These are phyloP conservation scores for Lordiphosa mommai DNA, from an alignment of 1,140 invertebrate genomes.

Conservation along the genomic window DNA sequence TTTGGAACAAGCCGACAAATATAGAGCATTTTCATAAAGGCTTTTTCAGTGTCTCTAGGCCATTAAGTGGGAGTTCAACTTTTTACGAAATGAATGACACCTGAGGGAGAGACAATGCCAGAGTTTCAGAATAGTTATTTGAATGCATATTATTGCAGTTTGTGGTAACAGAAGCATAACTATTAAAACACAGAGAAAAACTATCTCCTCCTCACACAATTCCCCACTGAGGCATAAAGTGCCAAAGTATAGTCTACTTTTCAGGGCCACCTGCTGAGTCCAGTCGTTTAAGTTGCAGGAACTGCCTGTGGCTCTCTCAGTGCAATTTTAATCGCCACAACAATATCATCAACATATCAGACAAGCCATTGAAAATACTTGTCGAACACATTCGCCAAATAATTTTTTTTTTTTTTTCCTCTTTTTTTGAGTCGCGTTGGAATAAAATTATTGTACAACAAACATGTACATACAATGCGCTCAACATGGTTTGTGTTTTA, in stretches of 20 bases:
- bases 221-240: background rate
- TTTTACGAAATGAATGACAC: slow-evolving; percentile 39
- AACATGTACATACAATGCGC: slow-evolving; percentile 22
- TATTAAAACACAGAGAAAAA: too few species aligned
- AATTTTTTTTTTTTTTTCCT: background rate
- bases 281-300: background rate
- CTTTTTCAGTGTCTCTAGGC: background rate
- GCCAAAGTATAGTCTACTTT: slow-evolving; percentile 12
- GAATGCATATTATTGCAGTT: too few species aligned
- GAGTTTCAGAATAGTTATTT: too few species aligned
- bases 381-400: background rate
- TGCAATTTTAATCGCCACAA: slow-evolving; percentile 47
- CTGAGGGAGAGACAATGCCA: slow-evolving; percentile 7
- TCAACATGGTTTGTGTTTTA: slow-evolving; percentile 44
- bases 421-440: slow-evolving; percentile 10
- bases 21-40: slow-evolving; percentile 1
- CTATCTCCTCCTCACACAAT: background rate
- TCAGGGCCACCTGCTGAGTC: background rate
- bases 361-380: slow-evolving; percentile 15
- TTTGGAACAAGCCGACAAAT: slow-evolving; percentile 19
- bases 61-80: slow-evolving; percentile 12
- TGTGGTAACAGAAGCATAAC: background rate
- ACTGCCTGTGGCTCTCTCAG: slow-evolving; percentile 4
- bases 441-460: slow-evolving; percentile 28
- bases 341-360: slow-evolving; percentile 36